Percentiles rank a stretch among this genome's conserved stretches.
Conservation (phyloP, 2,113 vertebrate species). For the Aythya baeri region DNA sequence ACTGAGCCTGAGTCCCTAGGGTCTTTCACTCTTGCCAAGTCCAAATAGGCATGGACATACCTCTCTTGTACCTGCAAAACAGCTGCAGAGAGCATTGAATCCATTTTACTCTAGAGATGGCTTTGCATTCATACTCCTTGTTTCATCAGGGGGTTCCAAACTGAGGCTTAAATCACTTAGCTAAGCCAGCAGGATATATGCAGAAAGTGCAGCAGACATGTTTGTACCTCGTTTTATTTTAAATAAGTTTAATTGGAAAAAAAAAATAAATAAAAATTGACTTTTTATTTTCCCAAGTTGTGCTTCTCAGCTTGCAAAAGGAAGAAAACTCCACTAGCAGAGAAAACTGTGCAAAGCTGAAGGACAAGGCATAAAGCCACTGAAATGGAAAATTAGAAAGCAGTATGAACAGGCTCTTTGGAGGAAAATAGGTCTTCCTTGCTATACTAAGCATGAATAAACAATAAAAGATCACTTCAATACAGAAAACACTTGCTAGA, state of each 20-base stretch:
- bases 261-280: background rate
- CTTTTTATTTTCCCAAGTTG: background rate
- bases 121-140: background rate
- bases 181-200: background rate
- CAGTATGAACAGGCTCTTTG: constrained; percentile 53
- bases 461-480: constrained; percentile 52
- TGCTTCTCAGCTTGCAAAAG: background rate
- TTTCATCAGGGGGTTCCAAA: background rate
- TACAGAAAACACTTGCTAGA: constrained; percentile 21
- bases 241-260: background rate
- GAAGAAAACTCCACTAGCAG: background rate
- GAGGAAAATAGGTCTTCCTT: constrained; percentile 69
- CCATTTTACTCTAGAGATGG: background rate
- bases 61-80: background rate
- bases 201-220: background rate
- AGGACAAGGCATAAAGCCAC: constrained; percentile 65
- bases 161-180: background rate
- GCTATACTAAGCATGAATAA: constrained; percentile 69
- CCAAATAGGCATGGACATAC: background rate
- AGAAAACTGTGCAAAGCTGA: constrained; percentile 31
- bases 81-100: background rate
- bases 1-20: background rate
- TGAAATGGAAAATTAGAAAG: constrained; percentile 78
- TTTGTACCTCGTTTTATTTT: background rate
- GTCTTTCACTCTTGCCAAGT: background rate